Evolutionary conservation across 1,140 invertebrate species (phyloP), one percentile per base, ranked within the genome.

Genomic region (Bombus confusus): DNA sequence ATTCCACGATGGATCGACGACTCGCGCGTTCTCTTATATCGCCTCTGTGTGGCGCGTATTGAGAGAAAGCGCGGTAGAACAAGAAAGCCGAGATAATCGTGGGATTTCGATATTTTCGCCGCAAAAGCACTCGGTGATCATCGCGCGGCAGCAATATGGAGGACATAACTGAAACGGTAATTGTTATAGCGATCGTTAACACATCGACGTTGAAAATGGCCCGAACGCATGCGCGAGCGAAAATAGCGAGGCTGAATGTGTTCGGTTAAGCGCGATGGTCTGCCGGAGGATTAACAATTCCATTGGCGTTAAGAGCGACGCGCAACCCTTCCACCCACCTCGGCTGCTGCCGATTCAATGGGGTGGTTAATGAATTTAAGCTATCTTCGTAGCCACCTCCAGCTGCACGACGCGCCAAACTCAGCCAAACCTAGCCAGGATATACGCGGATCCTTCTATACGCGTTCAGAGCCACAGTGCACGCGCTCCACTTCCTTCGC

Each of bases 331-430:
- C 69, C 57, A 62, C 28, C 13, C n/a, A 62, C 59, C 47, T 59
- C 39, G 69, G 37, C 59, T 73, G 80, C 66, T 71, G 76, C 82
- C 77, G 87, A 57, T 88, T 88, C 90, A 91, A 93, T 92, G 91
- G 86, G 64, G 75, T 77, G 87, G 88, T 86, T 92, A 92, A 93
- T 93, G 92, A 93, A 93, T 93, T 93, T 92, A 91, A 92, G 90
- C 89, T 80, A 88, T 83, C 88, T 89, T 89, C 88, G 68, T 41
- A 37, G 74, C 86, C 75, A 74, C 79, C 85, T 91, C 89, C 84
- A 89, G 87, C 91, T 83, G 82, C 47, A 22, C 15, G 85, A 62
- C 57, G 59, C 59, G 71, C 80, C 86, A 52, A n/a, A 64, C 62
- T 78, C 52, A 57, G 52, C 41, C 25, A 52, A 76, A 68, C 22